A percentile compares a stretch with the other conserved stretches of the same genome.
These are phyloP conservation scores for Emys orbicularis DNA, from an alignment of 2,797 vertebrate genomes.

Conservation along the genomic window DNA sequence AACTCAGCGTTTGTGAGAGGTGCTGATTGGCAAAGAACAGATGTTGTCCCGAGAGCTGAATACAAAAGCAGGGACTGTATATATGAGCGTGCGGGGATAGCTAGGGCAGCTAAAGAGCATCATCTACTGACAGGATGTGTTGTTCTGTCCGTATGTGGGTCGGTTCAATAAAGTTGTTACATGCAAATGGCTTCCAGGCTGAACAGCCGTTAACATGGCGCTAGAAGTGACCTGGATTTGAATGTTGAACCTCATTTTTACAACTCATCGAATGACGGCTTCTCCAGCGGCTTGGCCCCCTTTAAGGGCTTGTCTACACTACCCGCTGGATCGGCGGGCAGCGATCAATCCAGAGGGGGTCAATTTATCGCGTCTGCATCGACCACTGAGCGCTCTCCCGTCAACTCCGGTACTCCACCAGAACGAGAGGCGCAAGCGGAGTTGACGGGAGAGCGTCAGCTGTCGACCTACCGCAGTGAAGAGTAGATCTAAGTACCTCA, in stretches of 20 bases:
- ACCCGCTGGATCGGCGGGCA: no score
- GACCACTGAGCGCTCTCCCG: no score
- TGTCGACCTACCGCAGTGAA: no score
- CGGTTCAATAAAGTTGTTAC: background rate
- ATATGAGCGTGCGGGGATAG: background rate
- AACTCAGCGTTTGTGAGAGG: background rate
- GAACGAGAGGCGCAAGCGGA: no score
- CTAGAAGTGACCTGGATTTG: background rate
- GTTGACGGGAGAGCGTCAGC: no score
- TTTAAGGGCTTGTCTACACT: background rate
- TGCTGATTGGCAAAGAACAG: background rate
- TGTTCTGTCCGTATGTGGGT: rapidly evolving
- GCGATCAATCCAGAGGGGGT: no score
- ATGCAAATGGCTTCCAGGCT: background rate
- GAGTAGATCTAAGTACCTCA: no score
- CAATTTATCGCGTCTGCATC: no score
- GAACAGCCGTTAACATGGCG: background rate
- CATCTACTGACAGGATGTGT: no score
- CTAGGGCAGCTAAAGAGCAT: background rate
- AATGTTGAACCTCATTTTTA: background rate
- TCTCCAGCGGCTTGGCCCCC: background rate
- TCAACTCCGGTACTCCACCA: no score
- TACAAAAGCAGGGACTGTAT: background rate
- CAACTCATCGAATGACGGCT: background rate
- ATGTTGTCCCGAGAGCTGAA: background rate